A percentile compares a stretch with the other conserved stretches of the same genome.
phyloP scores from a whole-genome alignment of 2,797 vertebrate species.

The Catharus ustulatus region DNA sequence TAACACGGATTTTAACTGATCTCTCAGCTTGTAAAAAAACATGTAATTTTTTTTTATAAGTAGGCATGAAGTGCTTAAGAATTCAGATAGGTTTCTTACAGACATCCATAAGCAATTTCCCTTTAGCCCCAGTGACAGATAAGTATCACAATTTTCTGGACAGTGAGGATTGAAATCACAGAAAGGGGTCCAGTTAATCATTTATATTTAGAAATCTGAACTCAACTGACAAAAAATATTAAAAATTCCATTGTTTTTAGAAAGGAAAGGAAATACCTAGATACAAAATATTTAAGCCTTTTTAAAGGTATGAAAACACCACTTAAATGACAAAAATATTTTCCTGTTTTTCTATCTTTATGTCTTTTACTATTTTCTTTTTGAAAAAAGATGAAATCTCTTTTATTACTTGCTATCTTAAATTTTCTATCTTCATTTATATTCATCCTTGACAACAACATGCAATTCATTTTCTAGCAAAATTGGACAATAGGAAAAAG shows the following conservation, averaged over 20 bases:
- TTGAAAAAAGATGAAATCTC: neutral
- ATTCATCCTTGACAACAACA: constrained; percentile 42
- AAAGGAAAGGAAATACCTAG: neutral
- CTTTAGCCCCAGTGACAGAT: neutral
- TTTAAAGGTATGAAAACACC: neutral
- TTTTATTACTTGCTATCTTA: neutral
- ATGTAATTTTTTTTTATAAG: neutral
- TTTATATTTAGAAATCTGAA: constrained; percentile 5
- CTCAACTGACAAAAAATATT: neutral
- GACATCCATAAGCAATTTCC: neutral
- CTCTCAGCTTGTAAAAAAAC: neutral
- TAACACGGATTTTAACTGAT: neutral
- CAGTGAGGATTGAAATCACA: neutral
- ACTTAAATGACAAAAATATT: neutral
- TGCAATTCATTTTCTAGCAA: constrained; percentile 24
- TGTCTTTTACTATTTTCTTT: neutral
- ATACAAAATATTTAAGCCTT: neutral
- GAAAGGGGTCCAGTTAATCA: neutral
- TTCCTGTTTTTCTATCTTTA: neutral
- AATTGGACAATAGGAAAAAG: constrained; percentile 1
- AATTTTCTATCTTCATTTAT: constrained; percentile 46
- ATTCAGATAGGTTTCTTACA: neutral
- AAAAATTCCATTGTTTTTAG: neutral
- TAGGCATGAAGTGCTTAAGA: neutral
- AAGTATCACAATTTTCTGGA: constrained; percentile 22